phyloP scores from a whole-genome alignment of 2,888 invertebrate species.

The Caenorhabditis virilis region DNA sequence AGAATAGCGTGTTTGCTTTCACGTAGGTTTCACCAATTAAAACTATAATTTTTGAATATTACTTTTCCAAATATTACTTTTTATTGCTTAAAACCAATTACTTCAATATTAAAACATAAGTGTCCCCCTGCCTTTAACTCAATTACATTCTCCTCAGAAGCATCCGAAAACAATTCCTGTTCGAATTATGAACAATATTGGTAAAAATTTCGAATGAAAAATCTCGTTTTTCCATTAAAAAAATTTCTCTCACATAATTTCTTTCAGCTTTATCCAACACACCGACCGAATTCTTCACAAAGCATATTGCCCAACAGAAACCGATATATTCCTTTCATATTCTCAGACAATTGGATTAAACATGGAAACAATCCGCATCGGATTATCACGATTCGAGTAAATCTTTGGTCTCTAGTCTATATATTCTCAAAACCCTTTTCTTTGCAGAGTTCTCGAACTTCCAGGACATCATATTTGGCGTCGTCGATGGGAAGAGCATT shows the following conservation, averaged over 20 bases:
- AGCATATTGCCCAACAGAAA: constrained; percentile 42
- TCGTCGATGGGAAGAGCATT: constrained; percentile 39
- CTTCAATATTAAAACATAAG: no score
- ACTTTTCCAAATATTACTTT: no score
- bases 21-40: no score
- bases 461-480: constrained; percentile 56
- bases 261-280: constrained; percentile 32
- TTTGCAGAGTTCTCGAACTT: constrained; percentile 47
- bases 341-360: constrained; percentile 42
- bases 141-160: no score
- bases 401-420: constrained; percentile 1
- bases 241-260: not conserved
- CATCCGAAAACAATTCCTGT: no score
- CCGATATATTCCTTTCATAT: constrained; percentile 42
- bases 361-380: constrained; percentile 21
- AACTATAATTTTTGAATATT: no score
- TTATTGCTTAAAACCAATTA: no score
- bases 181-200: no score
- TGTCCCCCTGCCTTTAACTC: no score
- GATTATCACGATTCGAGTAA: constrained; percentile 36
- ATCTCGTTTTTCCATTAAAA: no score
- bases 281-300: constrained; percentile 30
- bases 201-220: no score
- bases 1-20: no score
- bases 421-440: not conserved